These are phyloP conservation scores for Muscina levida DNA, from an alignment of 2,888 invertebrate genomes.

Conservation along the genomic window DNA sequence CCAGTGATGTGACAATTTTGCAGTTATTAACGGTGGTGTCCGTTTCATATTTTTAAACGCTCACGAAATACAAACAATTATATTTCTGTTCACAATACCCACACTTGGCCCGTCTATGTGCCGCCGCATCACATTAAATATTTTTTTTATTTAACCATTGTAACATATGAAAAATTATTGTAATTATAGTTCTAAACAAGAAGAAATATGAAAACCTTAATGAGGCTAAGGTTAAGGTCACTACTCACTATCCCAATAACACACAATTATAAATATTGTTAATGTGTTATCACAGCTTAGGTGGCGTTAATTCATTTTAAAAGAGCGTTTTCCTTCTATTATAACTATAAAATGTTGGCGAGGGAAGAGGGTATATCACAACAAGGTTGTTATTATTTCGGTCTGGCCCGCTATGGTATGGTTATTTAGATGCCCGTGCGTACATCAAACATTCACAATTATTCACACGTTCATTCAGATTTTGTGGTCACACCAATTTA, in stretches of 20 bases:
- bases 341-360: too few species aligned
- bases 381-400: conserved; percentile 14
- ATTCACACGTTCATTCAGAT: conserved; percentile 21
- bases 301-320: background rate
- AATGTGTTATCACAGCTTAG: conserved; percentile 11
- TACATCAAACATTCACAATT: conserved; percentile 1
- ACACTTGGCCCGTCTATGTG: too few species aligned
- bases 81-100: too few species aligned
- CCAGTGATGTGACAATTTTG: too few species aligned
- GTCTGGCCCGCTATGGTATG: background rate
- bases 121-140: too few species aligned
- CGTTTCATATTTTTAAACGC: too few species aligned
- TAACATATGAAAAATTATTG: too few species aligned
- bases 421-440: background rate
- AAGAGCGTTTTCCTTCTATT: conserved; percentile 11
- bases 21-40: too few species aligned
- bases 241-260: background rate
- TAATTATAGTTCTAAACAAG: too few species aligned
- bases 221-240: conserved; percentile 22
- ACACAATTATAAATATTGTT: conserved; percentile 6
- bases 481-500: conserved; percentile 38
- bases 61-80: too few species aligned
- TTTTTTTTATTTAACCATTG: too few species aligned
- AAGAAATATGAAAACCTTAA: too few species aligned
- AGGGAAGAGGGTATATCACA: background rate